Evolutionary conservation across 2,888 invertebrate species (phyloP).

Genomic region (Platycnemis pennipes): DNA sequence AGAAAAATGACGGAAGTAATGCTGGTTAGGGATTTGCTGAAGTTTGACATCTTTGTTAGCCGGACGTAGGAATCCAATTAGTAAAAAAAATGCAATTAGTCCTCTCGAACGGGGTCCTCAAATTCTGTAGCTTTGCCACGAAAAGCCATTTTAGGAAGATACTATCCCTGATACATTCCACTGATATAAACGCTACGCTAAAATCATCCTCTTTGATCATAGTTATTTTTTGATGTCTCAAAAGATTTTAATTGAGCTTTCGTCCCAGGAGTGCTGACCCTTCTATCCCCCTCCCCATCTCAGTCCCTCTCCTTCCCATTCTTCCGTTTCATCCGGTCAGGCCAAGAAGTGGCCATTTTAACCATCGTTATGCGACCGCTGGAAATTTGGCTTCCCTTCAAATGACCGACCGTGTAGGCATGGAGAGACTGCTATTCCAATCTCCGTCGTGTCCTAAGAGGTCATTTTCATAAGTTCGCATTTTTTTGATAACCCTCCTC

Average conservation of each 20-base stretch:
- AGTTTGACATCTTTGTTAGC: neutral
- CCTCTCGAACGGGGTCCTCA: neutral
- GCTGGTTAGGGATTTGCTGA: neutral
- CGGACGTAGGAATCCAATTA: neutral
- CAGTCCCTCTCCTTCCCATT: neutral
- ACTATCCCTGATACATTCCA: neutral
- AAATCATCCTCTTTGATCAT: constrained; percentile 39
- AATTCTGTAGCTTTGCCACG: neutral
- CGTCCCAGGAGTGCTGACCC: constrained; percentile 40
- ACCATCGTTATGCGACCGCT: constrained; percentile 45
- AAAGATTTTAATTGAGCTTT: constrained; percentile 46
- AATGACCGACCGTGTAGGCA: constrained; percentile 38
- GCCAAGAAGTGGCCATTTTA: constrained; percentile 50
- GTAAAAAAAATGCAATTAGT: neutral
- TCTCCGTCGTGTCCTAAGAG: neutral
- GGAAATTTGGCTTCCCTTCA: constrained; percentile 60
- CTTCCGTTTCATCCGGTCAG: constrained; percentile 28
- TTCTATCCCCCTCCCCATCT: neutral
- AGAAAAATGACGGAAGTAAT: neutral
- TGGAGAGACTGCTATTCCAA: constrained; percentile 53
- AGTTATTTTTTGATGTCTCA: neutral
- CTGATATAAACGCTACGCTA: neutral
- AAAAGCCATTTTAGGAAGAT: neutral
- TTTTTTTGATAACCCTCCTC: constrained; percentile 33
- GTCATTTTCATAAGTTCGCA: constrained; percentile 54